Conservation (phyloP, 2,113 vertebrate genomes). For the Vulpes vulpes region DNA sequence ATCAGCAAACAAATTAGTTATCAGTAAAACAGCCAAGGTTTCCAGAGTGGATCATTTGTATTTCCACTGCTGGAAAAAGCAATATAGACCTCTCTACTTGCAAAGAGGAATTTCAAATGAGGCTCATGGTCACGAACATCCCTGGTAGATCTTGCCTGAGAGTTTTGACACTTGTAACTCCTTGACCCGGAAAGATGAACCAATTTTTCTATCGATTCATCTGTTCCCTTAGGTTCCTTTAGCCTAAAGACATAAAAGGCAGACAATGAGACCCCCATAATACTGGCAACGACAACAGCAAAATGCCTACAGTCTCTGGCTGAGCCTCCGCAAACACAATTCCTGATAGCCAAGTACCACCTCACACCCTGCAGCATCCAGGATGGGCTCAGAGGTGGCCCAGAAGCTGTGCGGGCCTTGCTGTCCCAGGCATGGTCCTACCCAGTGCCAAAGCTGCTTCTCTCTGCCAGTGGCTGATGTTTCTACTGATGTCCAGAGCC, state of each 20-base stretch:
- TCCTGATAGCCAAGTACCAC: not conserved
- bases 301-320: rapidly evolving
- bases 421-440: rapidly evolving
- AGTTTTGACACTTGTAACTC: conserved; percentile 20
- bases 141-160: not conserved
- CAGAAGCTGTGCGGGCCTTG: not conserved
- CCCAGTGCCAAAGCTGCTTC: not conserved
- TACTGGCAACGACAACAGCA: not conserved
- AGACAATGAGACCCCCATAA: not conserved
- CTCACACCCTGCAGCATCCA: not conserved
- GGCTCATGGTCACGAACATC: not conserved
- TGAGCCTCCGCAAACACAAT: not conserved
- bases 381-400: not conserved
- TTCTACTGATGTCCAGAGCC: not conserved
- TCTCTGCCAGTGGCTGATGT: not conserved
- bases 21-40: not conserved
- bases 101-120: conserved; percentile 58
- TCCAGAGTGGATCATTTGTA: conserved; percentile 53
- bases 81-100: not conserved
- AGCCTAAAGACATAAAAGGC: not conserved
- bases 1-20: conserved; percentile 61
- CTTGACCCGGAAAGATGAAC: conserved; percentile 20
- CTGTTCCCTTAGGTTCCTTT: not conserved
- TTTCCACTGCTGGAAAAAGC: conserved; percentile 67
- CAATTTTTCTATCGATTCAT: not conserved